Conservation (phyloP, 2,888 invertebrate genomes). For the Dioctria linearis region DNA sequence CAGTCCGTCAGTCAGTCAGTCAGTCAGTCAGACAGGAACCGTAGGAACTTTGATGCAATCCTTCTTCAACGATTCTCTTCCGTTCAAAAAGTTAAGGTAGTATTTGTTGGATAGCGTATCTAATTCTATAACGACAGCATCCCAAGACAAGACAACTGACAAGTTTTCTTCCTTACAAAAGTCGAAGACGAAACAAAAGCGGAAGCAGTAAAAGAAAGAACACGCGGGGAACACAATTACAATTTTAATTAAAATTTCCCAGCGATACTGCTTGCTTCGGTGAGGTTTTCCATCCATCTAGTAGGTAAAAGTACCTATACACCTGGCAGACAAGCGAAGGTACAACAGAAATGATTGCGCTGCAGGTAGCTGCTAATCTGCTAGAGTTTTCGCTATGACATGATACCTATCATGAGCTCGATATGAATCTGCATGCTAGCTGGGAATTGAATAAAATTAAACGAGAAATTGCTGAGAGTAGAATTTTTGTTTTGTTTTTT, state of each 20-base stretch:
- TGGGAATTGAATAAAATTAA: constrained; percentile 37
- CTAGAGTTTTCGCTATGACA: constrained; percentile 3
- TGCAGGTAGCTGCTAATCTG: constrained; percentile 21
- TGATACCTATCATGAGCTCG: constrained; percentile 3
- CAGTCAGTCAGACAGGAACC: neutral
- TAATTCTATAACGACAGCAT: constrained; percentile 35
- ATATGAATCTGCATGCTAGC: constrained; percentile 8
- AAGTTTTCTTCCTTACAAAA: constrained; percentile 12
- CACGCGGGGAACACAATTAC: constrained; percentile 41
- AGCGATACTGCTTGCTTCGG: constrained; percentile 1
- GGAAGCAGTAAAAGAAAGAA: constrained; percentile 29
- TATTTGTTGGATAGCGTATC: neutral
- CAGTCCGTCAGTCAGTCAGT: too few relatives aligned
- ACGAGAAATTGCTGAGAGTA: constrained; percentile 12
- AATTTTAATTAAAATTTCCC: constrained; percentile 46
- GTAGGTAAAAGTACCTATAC: constrained; percentile 3
- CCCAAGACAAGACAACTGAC: constrained; percentile 10
- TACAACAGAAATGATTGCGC: constrained; percentile 15
- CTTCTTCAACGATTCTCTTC: too few relatives aligned
- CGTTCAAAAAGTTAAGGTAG: too few relatives aligned
- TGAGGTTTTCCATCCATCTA: constrained; percentile 19
- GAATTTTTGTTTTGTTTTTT: neutral
- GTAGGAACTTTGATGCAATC: neutral
- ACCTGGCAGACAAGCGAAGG: constrained; percentile 22
- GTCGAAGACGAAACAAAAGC: constrained; percentile 44